Evolutionary conservation across 2,797 vertebrate genomes (phyloP).

Genomic region (Hafferia zeledoni): DNA sequence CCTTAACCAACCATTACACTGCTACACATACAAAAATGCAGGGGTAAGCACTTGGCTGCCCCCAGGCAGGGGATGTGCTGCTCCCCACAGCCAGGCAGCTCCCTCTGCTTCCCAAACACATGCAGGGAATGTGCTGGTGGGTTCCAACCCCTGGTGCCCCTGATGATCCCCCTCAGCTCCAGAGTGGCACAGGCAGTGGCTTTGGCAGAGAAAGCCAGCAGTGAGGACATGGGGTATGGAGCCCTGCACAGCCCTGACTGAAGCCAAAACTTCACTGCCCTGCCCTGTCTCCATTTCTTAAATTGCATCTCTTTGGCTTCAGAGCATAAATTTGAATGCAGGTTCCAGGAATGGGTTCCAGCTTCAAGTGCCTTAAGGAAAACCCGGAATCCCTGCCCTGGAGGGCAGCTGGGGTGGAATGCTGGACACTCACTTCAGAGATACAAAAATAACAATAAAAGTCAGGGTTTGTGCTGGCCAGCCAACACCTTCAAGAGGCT

Average conservation of each 20-base stretch:
- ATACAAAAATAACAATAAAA: constrained; percentile 48
- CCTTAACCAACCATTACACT: background rate
- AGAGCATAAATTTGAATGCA: background rate
- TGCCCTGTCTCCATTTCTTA: background rate
- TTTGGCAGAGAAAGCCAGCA: background rate
- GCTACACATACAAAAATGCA: background rate
- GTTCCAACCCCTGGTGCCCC: background rate
- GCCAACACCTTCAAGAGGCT: constrained; percentile 32
- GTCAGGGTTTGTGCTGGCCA: constrained; percentile 63
- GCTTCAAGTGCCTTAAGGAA: background rate
- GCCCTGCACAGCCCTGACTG: background rate
- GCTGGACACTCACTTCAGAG: background rate
- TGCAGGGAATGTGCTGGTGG: fast-evolving
- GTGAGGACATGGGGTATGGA: fast-evolving
- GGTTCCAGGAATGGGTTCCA: background rate
- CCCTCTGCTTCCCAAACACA: background rate
- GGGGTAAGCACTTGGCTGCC: background rate
- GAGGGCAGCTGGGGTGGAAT: background rate
- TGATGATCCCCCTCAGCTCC: background rate
- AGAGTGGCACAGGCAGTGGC: fast-evolving
- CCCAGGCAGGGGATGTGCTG: background rate
- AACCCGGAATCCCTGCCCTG: background rate
- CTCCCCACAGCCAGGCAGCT: background rate
- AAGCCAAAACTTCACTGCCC: background rate
- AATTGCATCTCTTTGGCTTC: background rate